Base-by-base conservation (phyloP, 2,888 invertebrate species). In the Ormyrus thymus region DNA sequence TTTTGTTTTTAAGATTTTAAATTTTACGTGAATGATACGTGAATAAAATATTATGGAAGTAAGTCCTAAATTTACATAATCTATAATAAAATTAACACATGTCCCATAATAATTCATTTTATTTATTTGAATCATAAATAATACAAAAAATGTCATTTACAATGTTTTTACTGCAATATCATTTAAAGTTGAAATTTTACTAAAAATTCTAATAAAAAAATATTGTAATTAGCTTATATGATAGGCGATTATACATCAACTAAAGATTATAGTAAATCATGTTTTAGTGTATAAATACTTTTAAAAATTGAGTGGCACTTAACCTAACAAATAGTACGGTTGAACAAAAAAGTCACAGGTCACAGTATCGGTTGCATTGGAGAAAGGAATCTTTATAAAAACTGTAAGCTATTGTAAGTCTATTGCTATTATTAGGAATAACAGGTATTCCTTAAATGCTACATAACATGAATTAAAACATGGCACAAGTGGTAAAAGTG, bases 261-360 rank as follows among this genome's bases (percentile, higher is more conserved):
- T 81, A 78, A 76, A 72, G 69, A 76, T 72, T 78, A 80, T 68
- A 72, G 69, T 62, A 70, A 75, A 66, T 71, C 61, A 65, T 76
- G 66, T 78, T 64, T 50, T 78, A 78, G 64, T 9, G 72, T 68
- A 78, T 69, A 78, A 81, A 78, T 81, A 78, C 78, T 78, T 76
- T 66, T 75, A 73, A 76, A 73, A 80, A 59, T 69, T 81, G 78
- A 81, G 78, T 76, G 74, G 72, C 73, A 76, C 81, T 78, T 78
- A 81, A 70, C 29, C 78, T 81, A 81, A n/a, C 46, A 64, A 29
- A 51, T 78, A 78, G 74, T 78, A 78, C 78, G 64, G 72, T 78
- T 70, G 29, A 29, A 29, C 29, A 29, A 29, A 29, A 64, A 76
- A 81, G 62, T 81, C 76, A 78, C 81, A 81, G 78, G 78, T 81